These are phyloP conservation scores for Jacana jacana DNA, from an alignment of 2,113 vertebrate genomes.

Conservation along the genomic window DNA sequence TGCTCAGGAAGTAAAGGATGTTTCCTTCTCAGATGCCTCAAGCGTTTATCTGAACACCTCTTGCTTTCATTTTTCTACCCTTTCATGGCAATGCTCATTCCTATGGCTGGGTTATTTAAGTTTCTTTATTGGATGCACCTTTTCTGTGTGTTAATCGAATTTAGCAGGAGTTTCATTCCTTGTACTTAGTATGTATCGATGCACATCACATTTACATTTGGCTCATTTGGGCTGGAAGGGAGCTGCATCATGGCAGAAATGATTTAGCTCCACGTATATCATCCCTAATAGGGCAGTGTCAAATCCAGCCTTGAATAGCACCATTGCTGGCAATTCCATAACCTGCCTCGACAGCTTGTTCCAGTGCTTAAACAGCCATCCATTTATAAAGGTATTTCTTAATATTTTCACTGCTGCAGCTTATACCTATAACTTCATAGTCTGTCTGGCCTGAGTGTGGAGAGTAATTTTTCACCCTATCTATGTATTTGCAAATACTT, in stretches of 20 bases:
- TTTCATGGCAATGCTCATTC: neutral
- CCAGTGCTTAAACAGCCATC: neutral
- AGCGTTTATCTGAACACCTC: neutral
- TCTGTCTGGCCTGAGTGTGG: neutral
- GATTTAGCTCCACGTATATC: neutral
- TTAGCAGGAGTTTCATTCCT: neutral
- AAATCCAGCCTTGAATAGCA: constrained; percentile 1
- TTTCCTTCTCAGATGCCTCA: neutral
- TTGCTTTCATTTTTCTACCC: neutral
- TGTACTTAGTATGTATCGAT: neutral
- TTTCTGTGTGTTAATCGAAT: neutral
- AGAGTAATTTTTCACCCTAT: constrained; percentile 3
- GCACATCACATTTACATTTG: constrained; percentile 13
- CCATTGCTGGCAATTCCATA: neutral
- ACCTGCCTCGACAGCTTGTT: neutral
- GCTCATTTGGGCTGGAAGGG: constrained; percentile 21
- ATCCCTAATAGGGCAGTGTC: constrained; percentile 23
- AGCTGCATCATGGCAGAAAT: constrained; percentile 21
- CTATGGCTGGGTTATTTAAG: neutral
- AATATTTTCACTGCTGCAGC: neutral
- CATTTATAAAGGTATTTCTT: neutral
- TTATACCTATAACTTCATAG: neutral
- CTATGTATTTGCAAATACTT: neutral
- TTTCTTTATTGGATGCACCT: neutral
- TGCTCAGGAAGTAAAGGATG: neutral